Evolutionary conservation across 1,140 invertebrate species (phyloP).

Genomic region (Cherax destructor): DNA sequence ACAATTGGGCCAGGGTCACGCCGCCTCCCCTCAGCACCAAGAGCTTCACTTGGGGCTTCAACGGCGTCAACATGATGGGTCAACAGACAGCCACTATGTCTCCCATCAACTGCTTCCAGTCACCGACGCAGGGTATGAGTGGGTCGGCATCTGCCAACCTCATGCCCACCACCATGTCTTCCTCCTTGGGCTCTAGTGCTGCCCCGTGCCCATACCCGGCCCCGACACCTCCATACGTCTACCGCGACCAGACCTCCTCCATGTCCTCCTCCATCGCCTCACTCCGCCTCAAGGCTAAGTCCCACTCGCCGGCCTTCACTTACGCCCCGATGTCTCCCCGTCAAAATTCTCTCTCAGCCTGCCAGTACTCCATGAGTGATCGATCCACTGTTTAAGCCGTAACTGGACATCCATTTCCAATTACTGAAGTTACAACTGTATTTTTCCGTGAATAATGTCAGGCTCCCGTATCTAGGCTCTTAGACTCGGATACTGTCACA

Average conservation of each 20-base stretch:
- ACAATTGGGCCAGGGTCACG: conserved; percentile 94
- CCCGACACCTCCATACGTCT: conserved; percentile 76
- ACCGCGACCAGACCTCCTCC: conserved; percentile 75
- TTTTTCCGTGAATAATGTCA: neutral
- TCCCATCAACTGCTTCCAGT: conserved; percentile 85
- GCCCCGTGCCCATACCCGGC: conserved; percentile 77
- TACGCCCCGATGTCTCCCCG: conserved; percentile 67
- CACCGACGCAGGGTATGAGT: conserved; percentile 77
- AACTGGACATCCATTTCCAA: neutral
- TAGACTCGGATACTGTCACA: neutral
- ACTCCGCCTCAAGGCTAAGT: conserved; percentile 77
- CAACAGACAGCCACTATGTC: conserved; percentile 76
- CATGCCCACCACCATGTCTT: conserved; percentile 75
- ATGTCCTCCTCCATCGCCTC: conserved; percentile 77
- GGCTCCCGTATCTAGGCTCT: neutral
- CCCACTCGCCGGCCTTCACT: conserved; percentile 70
- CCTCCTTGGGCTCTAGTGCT: conserved; percentile 74
- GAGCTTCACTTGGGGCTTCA: conserved; percentile 86
- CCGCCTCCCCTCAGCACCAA: conserved; percentile 89
- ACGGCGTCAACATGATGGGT: conserved; percentile 80
- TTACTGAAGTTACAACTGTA: neutral
- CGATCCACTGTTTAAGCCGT: conserved; percentile 44
- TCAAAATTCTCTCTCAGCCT: conserved; percentile 66
- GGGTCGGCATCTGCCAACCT: conserved; percentile 62
- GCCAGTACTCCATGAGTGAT: conserved; percentile 66